A percentile compares a stretch with the other conserved stretches of the same genome.
Conservation (phyloP, 2,888 invertebrate species). For the Drosophila subsilvestris region DNA sequence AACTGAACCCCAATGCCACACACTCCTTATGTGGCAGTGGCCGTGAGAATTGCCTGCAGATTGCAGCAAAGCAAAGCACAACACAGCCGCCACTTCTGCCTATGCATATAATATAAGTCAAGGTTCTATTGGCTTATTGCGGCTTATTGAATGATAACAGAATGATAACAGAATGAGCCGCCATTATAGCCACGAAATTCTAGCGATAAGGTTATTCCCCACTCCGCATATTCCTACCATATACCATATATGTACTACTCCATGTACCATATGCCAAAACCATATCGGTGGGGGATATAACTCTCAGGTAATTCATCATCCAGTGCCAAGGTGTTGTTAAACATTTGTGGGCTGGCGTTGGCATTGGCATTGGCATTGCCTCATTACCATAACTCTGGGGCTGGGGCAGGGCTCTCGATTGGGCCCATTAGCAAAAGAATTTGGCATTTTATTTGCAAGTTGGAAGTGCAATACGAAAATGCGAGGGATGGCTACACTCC, state of each 20-base stretch:
- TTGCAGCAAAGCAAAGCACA: background rate
- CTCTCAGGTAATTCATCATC: conserved; percentile 51
- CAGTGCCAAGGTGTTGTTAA: conserved; percentile 58
- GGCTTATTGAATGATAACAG: conserved; percentile 42
- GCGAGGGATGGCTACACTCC: background rate
- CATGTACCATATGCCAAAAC: conserved; percentile 3
- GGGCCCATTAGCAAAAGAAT: conserved; percentile 5
- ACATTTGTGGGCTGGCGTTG: too few species aligned
- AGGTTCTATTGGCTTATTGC: conserved; percentile 53
- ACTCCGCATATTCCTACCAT: too few species aligned
- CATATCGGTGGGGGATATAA: background rate
- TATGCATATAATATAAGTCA: conserved; percentile 59
- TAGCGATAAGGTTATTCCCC: conserved; percentile 22
- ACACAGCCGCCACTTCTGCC: conserved; percentile 7
- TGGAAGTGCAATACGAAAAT: conserved; percentile 4
- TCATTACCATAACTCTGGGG: conserved; percentile 57
- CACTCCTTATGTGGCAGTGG: conserved; percentile 4
- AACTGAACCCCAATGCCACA: conserved; percentile 15
- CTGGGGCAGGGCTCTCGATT: conserved; percentile 17
- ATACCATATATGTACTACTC: too few species aligned
- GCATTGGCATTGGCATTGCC: background rate
- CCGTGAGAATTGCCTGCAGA: conserved; percentile 14
- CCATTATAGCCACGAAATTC: conserved; percentile 24
- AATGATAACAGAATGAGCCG: background rate
- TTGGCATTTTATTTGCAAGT: background rate